Evolutionary conservation across 2,113 vertebrate species (phyloP), one percentile per base, ranked within the genome.

Genomic region (Ageneiosus marmoratus): DNA sequence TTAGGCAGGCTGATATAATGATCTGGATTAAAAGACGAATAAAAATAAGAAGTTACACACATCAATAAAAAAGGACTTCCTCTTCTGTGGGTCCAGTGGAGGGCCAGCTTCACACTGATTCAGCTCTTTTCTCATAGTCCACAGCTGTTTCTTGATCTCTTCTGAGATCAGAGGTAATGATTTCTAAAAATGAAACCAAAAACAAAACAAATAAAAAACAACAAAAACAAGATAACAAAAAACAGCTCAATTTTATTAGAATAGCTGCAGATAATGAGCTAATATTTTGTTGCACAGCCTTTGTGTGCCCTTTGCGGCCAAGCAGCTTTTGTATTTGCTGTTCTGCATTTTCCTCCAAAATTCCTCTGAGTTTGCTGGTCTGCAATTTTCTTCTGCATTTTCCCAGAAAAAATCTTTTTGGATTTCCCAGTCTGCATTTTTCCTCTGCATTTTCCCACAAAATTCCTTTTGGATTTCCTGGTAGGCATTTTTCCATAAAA

Each of bases 131-230:
- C 51, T 84, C 3, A 84, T 44, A 13, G 80, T 81, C 82, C 84
- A 86, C 51, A 86, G 53, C 53, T 87, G 84, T 41, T 80, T 89
- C 81, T 83, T 62, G 29, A 87, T 87, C 80, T 89, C 70, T 53
- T 83, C 88, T 62, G 60, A 83, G 22, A 89, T 73, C 50, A 77
- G 56, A 34, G 84, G 88, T 67, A 87, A 67, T 24, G 81, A 85
- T 85, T 79, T 87, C 84, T 89, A 16, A 10, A 67, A n/a, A n/a
- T n/a, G n/a, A n/a, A n/a, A n/a, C n/a, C n/a, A n/a, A n/a, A n/a
- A n/a, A n/a, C n/a, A n/a, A n/a, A n/a, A n/a, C n/a, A n/a, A n/a
- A n/a, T 69, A 46, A 41, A 20, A 63, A 18, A 16, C 2, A 22
- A 27, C 55, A 41, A 44, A 37, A 18, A 18, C 0, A 27, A 20